Evolutionary conservation across 2,113 vertebrate genomes (phyloP), one percentile per base, ranked within the genome.

Genomic region (Panthera leo): DNA sequence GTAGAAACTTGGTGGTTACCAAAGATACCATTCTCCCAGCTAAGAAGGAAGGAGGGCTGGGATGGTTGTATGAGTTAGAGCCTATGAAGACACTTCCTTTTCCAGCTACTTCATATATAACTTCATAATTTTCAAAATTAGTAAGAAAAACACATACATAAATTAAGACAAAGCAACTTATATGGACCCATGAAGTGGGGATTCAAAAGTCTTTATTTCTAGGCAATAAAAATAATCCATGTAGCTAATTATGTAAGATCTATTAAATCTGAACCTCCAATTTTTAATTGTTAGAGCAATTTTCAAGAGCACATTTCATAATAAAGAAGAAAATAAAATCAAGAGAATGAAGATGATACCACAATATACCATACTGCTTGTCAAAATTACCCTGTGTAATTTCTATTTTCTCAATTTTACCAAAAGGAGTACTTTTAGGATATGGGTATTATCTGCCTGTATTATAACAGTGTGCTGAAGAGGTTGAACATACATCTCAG

Each of bases 271-370:
- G 7, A 83, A 1, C 5, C 36, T 78, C 36, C 85, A 83, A 53
- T 19, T 75, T 85, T 85, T 89, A 73, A 63, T 75, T 68, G 42
- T 70, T 51, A 31, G 53, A 45, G n/a, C 12, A 71, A 27, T 36
- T 91, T 97, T 87, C 19, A 96, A 96, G 67, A 9, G 68, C 34
- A 94, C 29, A 84, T 63, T 45, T 94, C 36, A 53, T 39, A 92
- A 34, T 25, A 89, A 95, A 78, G 36, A 80, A 82, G 34, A 65
- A 76, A 76, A 65, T 42, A 67, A 94, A 86, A 48, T 85, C 65
- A 85, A 85, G 71, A 65, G 31, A 39, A 85, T 71, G 7, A 71
- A 85, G 48, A 53, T 42, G 48, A 23, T 5, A 6, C 19, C 19
- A 68, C 10, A 55, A 67, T 34, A 48, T 80, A 34, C 23, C 21